Base-by-base conservation (phyloP, 1,140 invertebrate genomes). In the Armadillidium nasatum region DNA sequence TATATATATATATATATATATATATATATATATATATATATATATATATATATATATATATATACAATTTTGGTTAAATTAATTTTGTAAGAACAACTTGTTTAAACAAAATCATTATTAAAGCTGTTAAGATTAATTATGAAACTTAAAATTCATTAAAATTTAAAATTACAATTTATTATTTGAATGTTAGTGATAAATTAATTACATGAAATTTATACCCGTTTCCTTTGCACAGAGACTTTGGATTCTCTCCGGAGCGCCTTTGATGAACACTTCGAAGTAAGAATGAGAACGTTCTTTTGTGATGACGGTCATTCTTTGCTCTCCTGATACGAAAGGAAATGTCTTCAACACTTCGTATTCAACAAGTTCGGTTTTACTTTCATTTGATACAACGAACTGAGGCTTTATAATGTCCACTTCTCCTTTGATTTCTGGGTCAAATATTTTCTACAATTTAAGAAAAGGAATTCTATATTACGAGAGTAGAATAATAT, bases 261-360 rank as follows among this genome's bases (percentile, higher is more conserved):
- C 73, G 0, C 73, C 73, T 44, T 75, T 75, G 22, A 75, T 69
- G 73, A 75, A 44, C n/a, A 75, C 66, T 43, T 21, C 33, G 33
- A 10, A 67, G 23, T 66, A 60, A 9, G 10, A 43, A 44, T 19
- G 21, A 15, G 54, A 60, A 22, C 19, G 54, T 43, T 68, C 33
- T 44, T 75, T 67, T 0, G 54, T 33, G 3, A 75, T 43, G 45
- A 75, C 73, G 1, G 73, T 75, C 73, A 75, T 75, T n/a, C 73
- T 66, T 43, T 75, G 73, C 33, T 75, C 73, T 19, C 44, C 68
- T 46, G 73, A 67, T 44, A 60, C 73, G 60, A 75, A 75, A 44
- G 73, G 73, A 19, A 43, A 75, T n/a, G 73, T 67, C 73, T 75
- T 75, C n/a, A 75, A 44, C 23, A 60, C 50, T 60, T 60, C 50